Evolutionary conservation across 2,888 invertebrate species (phyloP), one percentile per base, ranked within the genome.

Genomic region (Lasioglossum morio): DNA sequence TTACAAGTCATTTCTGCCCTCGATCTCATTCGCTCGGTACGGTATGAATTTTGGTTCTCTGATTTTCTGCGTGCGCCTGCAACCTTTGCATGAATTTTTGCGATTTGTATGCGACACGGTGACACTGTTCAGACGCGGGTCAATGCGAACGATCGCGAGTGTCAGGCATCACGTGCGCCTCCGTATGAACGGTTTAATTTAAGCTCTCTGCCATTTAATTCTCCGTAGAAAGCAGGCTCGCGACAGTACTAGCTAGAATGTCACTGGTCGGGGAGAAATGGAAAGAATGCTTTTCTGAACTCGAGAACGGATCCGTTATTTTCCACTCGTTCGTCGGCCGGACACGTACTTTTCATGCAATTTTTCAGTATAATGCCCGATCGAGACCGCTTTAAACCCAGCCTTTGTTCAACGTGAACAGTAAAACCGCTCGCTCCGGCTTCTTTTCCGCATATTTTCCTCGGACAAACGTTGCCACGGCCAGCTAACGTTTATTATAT

Each of bases 111-210:
- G 93, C 94, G 91, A 86, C 92, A 82, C 91, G 89, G 87, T 89
- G 84, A 89, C 81, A 84, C 87, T 88, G 92, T 92, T 92, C 91
- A 4, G 57, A 91, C 92, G 90, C 91, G 92, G 92, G 92, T 87
- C 91, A 92, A 94, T 92, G 93, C 94, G 94, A 94, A 94, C 94
- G 94, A 94, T 94, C 93, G 93, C 90, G 91, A 91, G 92, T 92
- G 93, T 94, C 94, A 92, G 91, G 88, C 85, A 91, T 90, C 89
- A 89, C 92, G 92, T 92, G 91, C 92, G 92, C 87, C 80, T 82
- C n/a, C 89, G 92, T 92, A 93, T 90, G 92, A 92, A 92, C 92
- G 91, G 92, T 93, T 94, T 93, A 94, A 94, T 94, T 94, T 94
- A 94, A 94, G 93, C 93, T 94, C 92, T 93, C 92, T 92, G 87